Conservation (phyloP, 1,140 invertebrate species). For the Leguminivora glycinivorella region DNA sequence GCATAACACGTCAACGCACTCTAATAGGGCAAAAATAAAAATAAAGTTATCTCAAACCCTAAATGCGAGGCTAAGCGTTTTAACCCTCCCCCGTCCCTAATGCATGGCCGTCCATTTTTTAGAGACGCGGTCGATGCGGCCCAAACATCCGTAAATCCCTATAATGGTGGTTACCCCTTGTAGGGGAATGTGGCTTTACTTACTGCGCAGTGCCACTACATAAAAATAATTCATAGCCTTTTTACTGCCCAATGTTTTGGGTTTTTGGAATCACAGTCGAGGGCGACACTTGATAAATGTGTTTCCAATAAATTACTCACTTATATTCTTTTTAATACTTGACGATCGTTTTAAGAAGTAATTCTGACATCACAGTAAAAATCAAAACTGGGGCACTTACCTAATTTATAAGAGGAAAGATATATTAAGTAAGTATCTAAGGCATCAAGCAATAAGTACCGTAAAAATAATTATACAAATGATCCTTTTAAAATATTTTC, state of each 20-base stretch:
- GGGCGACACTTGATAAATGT: neutral
- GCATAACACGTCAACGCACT: constrained; percentile 28
- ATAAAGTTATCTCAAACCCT: constrained; percentile 41
- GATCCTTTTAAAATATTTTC: too few species aligned
- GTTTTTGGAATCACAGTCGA: neutral
- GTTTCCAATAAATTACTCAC: neutral
- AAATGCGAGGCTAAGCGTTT: constrained; percentile 42
- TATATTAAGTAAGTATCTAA: too few species aligned
- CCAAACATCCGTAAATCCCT: constrained; percentile 55
- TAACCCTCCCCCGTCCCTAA: constrained; percentile 49
- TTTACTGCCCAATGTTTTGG: constrained; percentile 27
- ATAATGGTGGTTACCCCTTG: constrained; percentile 39
- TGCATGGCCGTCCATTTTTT: constrained; percentile 49
- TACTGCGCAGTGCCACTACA: constrained; percentile 28
- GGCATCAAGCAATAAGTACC: too few species aligned
- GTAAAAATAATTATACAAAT: too few species aligned
- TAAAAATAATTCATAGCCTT: constrained; percentile 30
- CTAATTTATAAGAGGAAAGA: too few species aligned
- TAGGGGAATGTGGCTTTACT: constrained; percentile 34
- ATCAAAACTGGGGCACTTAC: too few species aligned
- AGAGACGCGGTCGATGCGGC: constrained; percentile 45
- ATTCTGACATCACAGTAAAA: neutral
- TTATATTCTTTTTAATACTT: neutral
- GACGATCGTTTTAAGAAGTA: neutral
- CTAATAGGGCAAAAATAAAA: constrained; percentile 39